phyloP scores from a whole-genome alignment of 1,140 invertebrate genomes.

The Zaprionus ornatus region DNA sequence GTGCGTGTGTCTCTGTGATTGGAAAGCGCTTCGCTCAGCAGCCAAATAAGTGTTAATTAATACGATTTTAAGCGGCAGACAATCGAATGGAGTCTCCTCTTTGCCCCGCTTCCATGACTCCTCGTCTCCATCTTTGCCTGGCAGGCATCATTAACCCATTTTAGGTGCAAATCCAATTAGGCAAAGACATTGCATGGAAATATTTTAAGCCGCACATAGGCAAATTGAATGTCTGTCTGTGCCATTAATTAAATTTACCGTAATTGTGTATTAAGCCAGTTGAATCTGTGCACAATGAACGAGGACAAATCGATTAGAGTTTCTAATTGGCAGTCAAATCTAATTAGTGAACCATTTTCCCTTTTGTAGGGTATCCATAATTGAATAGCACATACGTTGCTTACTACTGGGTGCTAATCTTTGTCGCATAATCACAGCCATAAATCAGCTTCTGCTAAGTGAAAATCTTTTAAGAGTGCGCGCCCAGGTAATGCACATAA shows the following conservation, averaged over 20 bases:
- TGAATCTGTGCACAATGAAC: not conserved
- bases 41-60: slow-evolving; percentile 68
- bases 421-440: slow-evolving; percentile 2
- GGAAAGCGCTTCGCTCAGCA: slow-evolving; percentile 40
- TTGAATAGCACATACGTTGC: not conserved
- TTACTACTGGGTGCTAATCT: not conserved
- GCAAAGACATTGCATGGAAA: slow-evolving; percentile 19
- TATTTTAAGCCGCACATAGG: slow-evolving; percentile 33
- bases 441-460: slow-evolving; percentile 55
- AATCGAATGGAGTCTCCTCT: slow-evolving; percentile 38
- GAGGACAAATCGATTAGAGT: not conserved
- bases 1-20: slow-evolving; percentile 27
- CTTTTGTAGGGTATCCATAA: not conserved
- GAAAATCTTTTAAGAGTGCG: slow-evolving; percentile 67
- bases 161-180: slow-evolving; percentile 65
- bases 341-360: not conserved
- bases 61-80: slow-evolving; percentile 61
- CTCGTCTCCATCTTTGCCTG: not conserved
- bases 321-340: not conserved
- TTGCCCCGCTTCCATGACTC: too few species aligned
- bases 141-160: slow-evolving; percentile 64
- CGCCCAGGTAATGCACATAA: slow-evolving; percentile 69
- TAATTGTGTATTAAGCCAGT: slow-evolving; percentile 18
- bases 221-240: slow-evolving; percentile 39
- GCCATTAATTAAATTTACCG: slow-evolving; percentile 28